Evolutionary conservation across 2,888 invertebrate genomes (phyloP).

Genomic region (Meteorus colon): DNA sequence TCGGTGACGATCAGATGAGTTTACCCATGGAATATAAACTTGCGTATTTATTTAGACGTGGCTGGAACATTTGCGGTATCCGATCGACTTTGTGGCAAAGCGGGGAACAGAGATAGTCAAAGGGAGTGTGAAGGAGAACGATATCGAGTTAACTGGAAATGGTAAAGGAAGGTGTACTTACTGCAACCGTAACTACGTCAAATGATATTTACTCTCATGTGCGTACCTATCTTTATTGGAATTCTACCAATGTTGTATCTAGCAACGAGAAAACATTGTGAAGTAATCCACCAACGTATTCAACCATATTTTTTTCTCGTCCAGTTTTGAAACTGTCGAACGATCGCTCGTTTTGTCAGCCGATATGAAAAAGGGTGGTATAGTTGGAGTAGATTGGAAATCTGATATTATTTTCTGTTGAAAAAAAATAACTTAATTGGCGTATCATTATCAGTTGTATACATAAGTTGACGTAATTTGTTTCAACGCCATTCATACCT

Average conservation of each 20-base stretch:
- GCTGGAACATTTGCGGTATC: constrained; percentile 22
- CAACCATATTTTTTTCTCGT: no score
- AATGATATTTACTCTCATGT: background rate
- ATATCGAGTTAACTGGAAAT: background rate
- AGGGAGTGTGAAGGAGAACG: background rate
- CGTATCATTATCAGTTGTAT: no score
- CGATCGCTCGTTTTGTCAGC: no score
- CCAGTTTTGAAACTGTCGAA: no score
- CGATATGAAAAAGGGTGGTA: no score
- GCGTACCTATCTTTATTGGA: background rate
- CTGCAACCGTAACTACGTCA: background rate
- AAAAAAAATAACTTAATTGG: no score
- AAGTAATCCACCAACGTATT: background rate
- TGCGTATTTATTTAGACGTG: constrained; percentile 33
- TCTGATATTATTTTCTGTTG: no score
- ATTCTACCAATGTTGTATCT: background rate
- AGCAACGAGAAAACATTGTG: background rate
- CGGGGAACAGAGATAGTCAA: constrained; percentile 18
- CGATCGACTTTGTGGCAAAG: constrained; percentile 33
- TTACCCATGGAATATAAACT: constrained; percentile 31
- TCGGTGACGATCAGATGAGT: constrained; percentile 14
- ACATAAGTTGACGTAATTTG: no score
- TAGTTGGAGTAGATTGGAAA: no score
- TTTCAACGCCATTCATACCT: no score
- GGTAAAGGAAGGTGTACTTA: background rate